Conservation (phyloP, 2,113 vertebrate species). For the Megaceryle maxima region DNA sequence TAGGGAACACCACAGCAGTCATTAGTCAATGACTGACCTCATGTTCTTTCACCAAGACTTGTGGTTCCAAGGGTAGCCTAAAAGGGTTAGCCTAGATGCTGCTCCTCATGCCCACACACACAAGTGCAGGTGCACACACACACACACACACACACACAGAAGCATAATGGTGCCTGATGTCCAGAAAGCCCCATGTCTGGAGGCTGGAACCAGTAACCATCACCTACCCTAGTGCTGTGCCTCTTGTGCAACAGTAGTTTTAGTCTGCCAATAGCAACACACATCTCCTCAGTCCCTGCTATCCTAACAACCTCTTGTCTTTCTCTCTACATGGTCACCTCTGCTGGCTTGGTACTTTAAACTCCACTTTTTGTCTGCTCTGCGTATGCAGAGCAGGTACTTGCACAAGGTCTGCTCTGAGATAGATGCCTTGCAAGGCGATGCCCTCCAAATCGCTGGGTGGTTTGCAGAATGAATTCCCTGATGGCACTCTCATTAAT, state of each 20-base stretch:
- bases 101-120: not conserved
- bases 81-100: not conserved
- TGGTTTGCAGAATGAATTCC: not conserved
- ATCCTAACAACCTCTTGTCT: not conserved
- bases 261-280: not conserved
- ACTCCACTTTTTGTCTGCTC: not conserved
- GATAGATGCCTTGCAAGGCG: not conserved
- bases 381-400: no score
- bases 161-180: not conserved
- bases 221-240: not conserved
- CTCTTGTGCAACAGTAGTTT: not conserved
- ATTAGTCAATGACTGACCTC: not conserved
- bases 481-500: not conserved
- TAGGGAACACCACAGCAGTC: not conserved
- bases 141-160: not conserved
- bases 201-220: not conserved
- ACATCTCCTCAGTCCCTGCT: not conserved
- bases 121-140: no score
- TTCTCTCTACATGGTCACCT: not conserved
- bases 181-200: not conserved
- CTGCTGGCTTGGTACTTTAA: rapidly evolving
- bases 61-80: not conserved
- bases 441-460: not conserved
- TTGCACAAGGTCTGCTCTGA: not conserved
- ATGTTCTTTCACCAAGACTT: not conserved